Conservation (phyloP, 1,140 invertebrate genomes). For the Condylostylus longicornis region DNA sequence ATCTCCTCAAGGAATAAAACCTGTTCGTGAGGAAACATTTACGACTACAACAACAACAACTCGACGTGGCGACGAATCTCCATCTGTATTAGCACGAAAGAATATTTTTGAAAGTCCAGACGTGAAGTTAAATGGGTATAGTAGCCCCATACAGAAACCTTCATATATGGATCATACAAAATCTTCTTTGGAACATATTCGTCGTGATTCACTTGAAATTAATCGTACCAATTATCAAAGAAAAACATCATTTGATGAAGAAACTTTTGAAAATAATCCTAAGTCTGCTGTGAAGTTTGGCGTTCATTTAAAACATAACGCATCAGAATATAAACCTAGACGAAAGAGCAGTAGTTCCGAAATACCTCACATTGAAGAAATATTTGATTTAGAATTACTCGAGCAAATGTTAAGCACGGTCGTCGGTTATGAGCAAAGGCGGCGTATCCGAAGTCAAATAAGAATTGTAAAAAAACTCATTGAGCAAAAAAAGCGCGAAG, state of each 20-base stretch:
- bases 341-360: slow-evolving; percentile 20
- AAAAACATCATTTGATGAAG: slow-evolving; percentile 21
- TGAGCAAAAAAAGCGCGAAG: slow-evolving; percentile 12
- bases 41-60: not conserved
- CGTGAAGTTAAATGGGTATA: not conserved
- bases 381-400: slow-evolving; percentile 48
- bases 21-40: not conserved
- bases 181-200: slow-evolving; percentile 26
- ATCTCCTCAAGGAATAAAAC: too few species aligned
- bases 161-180: slow-evolving; percentile 32
- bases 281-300: slow-evolving; percentile 43
- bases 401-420: slow-evolving; percentile 58
- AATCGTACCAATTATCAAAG: slow-evolving; percentile 25
- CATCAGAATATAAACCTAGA: not conserved
- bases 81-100: slow-evolving; percentile 12
- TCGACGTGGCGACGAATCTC: slow-evolving; percentile 14
- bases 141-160: slow-evolving; percentile 12
- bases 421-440: slow-evolving; percentile 52
- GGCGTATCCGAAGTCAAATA: slow-evolving; percentile 58
- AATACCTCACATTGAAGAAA: slow-evolving; percentile 46
- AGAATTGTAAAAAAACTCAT: slow-evolving; percentile 45
- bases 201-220: slow-evolving; percentile 26
- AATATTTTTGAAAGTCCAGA: slow-evolving; percentile 12
- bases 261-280: slow-evolving; percentile 17
- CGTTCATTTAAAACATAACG: slow-evolving; percentile 24